Base-by-base conservation (phyloP, 2,113 vertebrate species). In the Ancistrus triradiatus region DNA sequence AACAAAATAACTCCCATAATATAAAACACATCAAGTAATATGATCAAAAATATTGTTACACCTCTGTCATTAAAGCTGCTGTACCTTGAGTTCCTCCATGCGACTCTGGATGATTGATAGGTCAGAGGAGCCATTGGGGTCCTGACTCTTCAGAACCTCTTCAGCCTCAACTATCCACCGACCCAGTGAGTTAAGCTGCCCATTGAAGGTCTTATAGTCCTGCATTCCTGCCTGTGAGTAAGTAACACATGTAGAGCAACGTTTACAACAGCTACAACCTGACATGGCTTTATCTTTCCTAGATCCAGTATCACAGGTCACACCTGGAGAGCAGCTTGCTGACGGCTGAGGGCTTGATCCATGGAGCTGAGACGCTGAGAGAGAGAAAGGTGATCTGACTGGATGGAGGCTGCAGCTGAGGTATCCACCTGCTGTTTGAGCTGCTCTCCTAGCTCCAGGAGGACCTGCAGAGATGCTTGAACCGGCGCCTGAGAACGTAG, bases 61-160 rank as follows among this genome's bases (percentile, higher is more conserved):
- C 24, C 8, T 38, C 11, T 6, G n/a, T n/a, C 15, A 15, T 37
- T 62, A 24, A 31, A 2, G 17, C 7, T 13, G 25, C 2, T 24
- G 72, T 68, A 97, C 95, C 87, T 96, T 97, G 3, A 98, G 92
- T 3, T 95, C 90, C 19, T 93, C 89, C 96, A 98, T 98, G 60
- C 94, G 89, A 1, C 85, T 88, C 66, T 85, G 88, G 74, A 98
- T 94, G 57, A 84, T 11, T 0, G 83, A 84, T 17, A 91, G 85
- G 60, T 94, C 91, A 0, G 91, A 91, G 1, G 91, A 93, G 51
- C 91, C 82, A 46, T 81, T 90, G 7, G 96, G 95, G 78, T 98
- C 96, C 52, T 90, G 92, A 0, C 24, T 81, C 56, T 88, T 90
- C 15, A 98, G 19, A 6, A 83, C 75, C 44, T 91, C 89, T 73